Base-by-base conservation (phyloP, 2,113 vertebrate species). In the Chlamydotis undulata region DNA sequence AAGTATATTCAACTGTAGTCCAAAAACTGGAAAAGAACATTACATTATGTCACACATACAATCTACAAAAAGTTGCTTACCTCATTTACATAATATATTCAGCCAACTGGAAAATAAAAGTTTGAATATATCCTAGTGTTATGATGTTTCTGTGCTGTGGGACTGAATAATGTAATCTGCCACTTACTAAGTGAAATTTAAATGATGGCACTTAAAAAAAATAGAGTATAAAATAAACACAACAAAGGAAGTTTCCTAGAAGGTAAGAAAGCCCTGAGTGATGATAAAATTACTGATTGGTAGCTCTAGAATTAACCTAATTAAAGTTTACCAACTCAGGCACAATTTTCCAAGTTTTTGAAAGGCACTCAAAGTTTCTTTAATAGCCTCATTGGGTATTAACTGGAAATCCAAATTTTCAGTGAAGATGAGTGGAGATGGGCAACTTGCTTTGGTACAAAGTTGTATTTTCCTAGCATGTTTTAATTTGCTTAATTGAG, bases 11-110 rank as follows among this genome's bases (percentile, higher is more conserved):
- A 98, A 98, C 98, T 98, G 98, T 98, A 98, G 97, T 98, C 96
- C 98, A 98, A 98, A 98, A 98, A 98, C 98, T 98, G 98, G 97
- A 98, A 98, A 98, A 98, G 97, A 98, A 98, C 98, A 98, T 98
- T 98, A 98, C 98, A 98, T 98, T 98, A 98, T 98, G 97, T 98
- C 98, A 98, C 98, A 98, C 97, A 96, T 98, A 98, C 98, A 98
- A 97, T 97, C 98, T 98, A 98, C 98, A 98, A 98, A 98, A 98
- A 97, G 95, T 98, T 98, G 97, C 98, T 98, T 98, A 98, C 97
- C 96, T 98, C 97, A 98, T 98, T 98, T 98, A 98, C 98, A 98
- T 98, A 98, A 98, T 98, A 98, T 98, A 98, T 98, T 97, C 97
- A 98, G 96, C 98, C 97, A 95, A 98, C 97, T 97, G 97, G 97